These are phyloP conservation scores for Oreohelix idahoensis DNA, from an alignment of 1,140 invertebrate species.

Conservation along the genomic window DNA sequence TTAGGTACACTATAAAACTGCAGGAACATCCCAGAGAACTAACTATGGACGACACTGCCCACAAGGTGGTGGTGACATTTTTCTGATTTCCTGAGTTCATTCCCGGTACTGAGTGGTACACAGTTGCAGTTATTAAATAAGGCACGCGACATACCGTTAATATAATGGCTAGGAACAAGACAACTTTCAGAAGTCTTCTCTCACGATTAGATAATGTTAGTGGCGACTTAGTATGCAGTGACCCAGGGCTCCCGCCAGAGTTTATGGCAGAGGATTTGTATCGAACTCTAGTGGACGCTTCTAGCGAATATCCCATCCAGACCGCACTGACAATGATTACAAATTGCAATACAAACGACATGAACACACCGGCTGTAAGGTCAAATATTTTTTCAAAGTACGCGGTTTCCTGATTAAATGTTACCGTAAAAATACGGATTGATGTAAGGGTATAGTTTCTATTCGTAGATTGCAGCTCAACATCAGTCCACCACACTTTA, in stretches of 20 bases:
- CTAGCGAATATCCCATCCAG: background rate
- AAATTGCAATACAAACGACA: background rate
- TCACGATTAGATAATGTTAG: background rate
- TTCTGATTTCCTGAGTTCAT: background rate
- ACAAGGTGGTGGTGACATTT: background rate
- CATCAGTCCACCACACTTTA: background rate
- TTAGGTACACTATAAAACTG: background rate
- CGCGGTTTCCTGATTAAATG: background rate
- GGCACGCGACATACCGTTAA: background rate
- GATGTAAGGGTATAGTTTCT: background rate
- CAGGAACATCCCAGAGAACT: background rate
- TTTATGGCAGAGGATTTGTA: background rate
- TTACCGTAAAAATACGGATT: background rate
- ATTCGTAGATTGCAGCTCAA: background rate
- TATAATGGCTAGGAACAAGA: background rate
- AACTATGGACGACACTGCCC: background rate
- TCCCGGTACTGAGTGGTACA: background rate
- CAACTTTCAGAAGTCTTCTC: background rate
- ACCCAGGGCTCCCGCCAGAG: background rate
- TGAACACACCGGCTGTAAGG: background rate
- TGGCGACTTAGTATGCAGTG: background rate
- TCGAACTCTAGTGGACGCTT: background rate
- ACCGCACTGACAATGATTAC: background rate
- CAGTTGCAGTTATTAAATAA: background rate
- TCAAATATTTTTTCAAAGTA: background rate